These are phyloP conservation scores for Lochmaea crataegi DNA, from an alignment of 2,888 invertebrate genomes.

Conservation along the genomic window DNA sequence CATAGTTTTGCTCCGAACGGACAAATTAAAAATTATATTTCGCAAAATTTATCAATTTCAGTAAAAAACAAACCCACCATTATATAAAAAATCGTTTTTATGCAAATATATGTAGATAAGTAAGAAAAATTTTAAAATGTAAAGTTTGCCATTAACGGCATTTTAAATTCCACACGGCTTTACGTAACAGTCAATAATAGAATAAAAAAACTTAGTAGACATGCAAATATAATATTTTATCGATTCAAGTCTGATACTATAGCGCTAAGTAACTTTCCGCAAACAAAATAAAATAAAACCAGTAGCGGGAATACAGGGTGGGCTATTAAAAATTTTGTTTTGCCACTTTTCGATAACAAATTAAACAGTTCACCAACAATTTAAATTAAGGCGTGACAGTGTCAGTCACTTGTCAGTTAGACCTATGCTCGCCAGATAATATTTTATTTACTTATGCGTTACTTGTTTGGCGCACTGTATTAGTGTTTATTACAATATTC, in stretches of 20 bases:
- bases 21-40: too few relatives aligned
- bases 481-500: too few relatives aligned
- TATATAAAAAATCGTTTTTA: background rate
- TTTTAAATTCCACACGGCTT: background rate
- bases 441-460: too few relatives aligned
- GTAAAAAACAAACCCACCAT: too few relatives aligned
- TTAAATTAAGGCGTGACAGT: too few relatives aligned
- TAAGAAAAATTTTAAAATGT: background rate
- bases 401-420: too few relatives aligned
- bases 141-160: background rate
- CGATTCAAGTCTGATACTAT: background rate
- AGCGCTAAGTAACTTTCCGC: background rate
- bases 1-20: too few relatives aligned
- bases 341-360: background rate
- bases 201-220: background rate
- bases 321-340: background rate
- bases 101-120: background rate
- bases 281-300: background rate
- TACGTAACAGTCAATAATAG: constrained; percentile 5
- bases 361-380: too few relatives aligned
- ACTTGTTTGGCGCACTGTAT: too few relatives aligned
- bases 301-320: background rate
- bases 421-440: too few relatives aligned
- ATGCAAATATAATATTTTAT: constrained; percentile 11
- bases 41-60: too few relatives aligned